phyloP scores from a whole-genome alignment of 2,797 vertebrate genomes.

The Helostoma temminkii region DNA sequence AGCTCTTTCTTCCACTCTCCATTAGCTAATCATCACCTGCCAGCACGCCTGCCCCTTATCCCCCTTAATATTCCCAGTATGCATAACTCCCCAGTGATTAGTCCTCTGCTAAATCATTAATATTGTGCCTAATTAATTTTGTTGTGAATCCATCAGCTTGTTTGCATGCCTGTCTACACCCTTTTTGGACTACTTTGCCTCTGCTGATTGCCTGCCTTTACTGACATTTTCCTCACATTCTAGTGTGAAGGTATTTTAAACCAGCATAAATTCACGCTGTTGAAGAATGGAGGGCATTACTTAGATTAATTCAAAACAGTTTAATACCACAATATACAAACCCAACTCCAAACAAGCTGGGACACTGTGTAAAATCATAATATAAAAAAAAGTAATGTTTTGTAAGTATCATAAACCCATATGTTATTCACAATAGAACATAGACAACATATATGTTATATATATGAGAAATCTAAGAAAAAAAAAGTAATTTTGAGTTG shows the following conservation, averaged over 20 bases:
- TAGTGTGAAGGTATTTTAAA: background rate
- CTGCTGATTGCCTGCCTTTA: background rate
- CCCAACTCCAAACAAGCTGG: no score
- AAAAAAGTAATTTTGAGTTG: no score
- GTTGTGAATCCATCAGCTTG: constrained; percentile 14
- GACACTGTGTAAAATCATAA: no score
- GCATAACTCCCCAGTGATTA: background rate
- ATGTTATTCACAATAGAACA: no score
- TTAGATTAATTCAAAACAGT: no score
- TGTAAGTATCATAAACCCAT: no score
- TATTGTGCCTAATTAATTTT: constrained; percentile 15
- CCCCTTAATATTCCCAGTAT: constrained; percentile 21
- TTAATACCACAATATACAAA: no score
- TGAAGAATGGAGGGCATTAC: no score
- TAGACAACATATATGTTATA: no score
- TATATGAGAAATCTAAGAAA: no score
- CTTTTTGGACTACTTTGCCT: constrained; percentile 10
- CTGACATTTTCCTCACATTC: background rate
- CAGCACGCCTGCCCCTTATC: constrained; percentile 28
- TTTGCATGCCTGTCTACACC: background rate
- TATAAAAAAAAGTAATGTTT: no score
- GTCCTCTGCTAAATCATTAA: constrained; percentile 20
- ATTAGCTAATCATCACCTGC: constrained; percentile 13
- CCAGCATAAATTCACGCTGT: no score
- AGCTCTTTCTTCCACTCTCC: background rate